Conservation (phyloP, 2,888 invertebrate genomes). For the Amorpha juglandis region DNA sequence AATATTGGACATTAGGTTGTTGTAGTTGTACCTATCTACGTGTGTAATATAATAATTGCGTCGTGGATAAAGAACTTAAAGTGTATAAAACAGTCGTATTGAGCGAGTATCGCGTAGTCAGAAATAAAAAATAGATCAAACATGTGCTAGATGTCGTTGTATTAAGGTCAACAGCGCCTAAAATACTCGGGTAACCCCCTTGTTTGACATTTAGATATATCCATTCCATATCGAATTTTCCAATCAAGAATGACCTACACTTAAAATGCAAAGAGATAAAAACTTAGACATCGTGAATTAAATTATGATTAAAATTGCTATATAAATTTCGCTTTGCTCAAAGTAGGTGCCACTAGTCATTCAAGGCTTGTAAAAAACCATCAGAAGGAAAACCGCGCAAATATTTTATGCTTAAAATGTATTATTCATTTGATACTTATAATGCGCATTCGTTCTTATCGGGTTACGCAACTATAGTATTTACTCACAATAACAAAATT, state of each 20-base stretch:
- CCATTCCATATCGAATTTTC: background rate
- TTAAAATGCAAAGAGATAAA: background rate
- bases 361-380: background rate
- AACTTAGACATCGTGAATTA: background rate
- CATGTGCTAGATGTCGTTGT: background rate
- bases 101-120: background rate
- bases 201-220: background rate
- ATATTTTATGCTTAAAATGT: conserved; percentile 10
- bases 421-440: background rate
- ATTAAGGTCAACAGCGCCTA: background rate
- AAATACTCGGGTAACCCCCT: background rate
- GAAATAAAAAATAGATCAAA: background rate
- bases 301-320: background rate
- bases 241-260: background rate
- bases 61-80: background rate
- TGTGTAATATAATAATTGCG: conserved; percentile 2
- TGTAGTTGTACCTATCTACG: background rate
- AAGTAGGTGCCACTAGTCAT: background rate
- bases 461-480: conserved; percentile 5
- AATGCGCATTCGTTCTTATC: background rate
- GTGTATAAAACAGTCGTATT: background rate
- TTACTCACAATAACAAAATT: conserved; percentile 10
- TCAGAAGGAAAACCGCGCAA: background rate
- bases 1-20: too few species aligned
- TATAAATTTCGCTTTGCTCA: background rate